These are phyloP conservation scores for Ibycter americanus DNA, from an alignment of 2,797 vertebrate species.

Conservation along the genomic window DNA sequence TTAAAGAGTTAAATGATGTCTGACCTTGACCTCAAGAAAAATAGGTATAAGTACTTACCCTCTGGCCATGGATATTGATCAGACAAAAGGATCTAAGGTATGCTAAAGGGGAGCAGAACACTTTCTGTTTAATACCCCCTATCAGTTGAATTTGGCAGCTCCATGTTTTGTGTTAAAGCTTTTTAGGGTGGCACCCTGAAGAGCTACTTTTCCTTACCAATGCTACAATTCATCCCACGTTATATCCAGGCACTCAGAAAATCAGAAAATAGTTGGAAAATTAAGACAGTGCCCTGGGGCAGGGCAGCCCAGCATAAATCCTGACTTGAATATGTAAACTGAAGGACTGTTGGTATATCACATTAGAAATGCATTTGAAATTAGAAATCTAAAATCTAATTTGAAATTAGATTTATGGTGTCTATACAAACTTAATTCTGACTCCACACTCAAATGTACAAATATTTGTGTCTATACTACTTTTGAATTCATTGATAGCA, in stretches of 20 bases:
- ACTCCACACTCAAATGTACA: not conserved
- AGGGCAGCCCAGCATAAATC: not conserved
- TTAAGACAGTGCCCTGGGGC: not conserved
- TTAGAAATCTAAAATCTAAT: not conserved
- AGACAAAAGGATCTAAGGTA: not conserved
- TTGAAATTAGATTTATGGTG: not conserved
- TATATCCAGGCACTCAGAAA: not conserved
- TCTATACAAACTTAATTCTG: not conserved
- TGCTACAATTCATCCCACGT: not conserved
- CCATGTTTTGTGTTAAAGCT: not conserved
- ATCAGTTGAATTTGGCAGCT: not conserved
- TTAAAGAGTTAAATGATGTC: not conserved
- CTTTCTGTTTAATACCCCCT: not conserved
- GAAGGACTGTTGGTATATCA: not conserved
- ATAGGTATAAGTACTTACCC: not conserved
- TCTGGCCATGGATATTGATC: not conserved
- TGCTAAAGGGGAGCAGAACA: not conserved
- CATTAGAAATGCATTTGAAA: not conserved
- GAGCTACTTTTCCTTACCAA: not conserved
- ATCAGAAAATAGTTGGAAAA: not conserved
- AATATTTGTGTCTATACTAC: not conserved
- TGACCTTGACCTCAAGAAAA: not conserved
- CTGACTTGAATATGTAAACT: not conserved
- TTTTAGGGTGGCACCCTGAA: not conserved
- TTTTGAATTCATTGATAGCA: not conserved